Evolutionary conservation across 2,797 vertebrate species (phyloP).

Genomic region (Chelon auratus): DNA sequence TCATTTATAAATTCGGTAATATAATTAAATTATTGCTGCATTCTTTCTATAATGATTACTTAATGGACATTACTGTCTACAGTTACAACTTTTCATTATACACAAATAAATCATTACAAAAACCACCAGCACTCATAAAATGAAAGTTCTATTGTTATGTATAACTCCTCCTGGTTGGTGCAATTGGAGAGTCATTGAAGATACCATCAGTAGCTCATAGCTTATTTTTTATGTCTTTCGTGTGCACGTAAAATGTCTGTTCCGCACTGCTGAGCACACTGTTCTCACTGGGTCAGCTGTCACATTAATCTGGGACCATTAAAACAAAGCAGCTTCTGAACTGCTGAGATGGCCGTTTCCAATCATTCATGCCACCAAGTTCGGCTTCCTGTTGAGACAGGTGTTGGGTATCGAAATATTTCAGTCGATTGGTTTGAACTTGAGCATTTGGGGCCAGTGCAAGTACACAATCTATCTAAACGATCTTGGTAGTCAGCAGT

Average conservation of each 20-base stretch:
- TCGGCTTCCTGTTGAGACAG: slow-evolving; percentile 29
- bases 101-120: slow-evolving; percentile 1
- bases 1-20: background rate
- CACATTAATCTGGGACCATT: slow-evolving; percentile 66
- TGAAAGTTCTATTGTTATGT: background rate
- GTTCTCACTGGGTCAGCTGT: slow-evolving; percentile 55
- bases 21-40: too few species aligned
- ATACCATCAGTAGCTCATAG: background rate
- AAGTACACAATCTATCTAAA: slow-evolving; percentile 8
- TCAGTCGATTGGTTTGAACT: slow-evolving; percentile 27
- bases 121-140: background rate
- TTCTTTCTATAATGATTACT: too few species aligned
- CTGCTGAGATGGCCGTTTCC: slow-evolving; percentile 49
- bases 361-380: slow-evolving; percentile 23
- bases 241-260: slow-evolving; percentile 27
- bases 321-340: slow-evolving; percentile 56
- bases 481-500: background rate
- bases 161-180: background rate
- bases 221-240: slow-evolving; percentile 26
- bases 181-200: slow-evolving; percentile 1
- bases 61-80: too few species aligned
- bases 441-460: slow-evolving; percentile 2
- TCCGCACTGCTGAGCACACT: slow-evolving; percentile 56
- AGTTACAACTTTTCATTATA: background rate
- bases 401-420: slow-evolving; percentile 33